Percentiles rank a stretch among this genome's conserved stretches.
Conservation (phyloP, 2,113 vertebrate species). For the Ascaphus truei region DNA sequence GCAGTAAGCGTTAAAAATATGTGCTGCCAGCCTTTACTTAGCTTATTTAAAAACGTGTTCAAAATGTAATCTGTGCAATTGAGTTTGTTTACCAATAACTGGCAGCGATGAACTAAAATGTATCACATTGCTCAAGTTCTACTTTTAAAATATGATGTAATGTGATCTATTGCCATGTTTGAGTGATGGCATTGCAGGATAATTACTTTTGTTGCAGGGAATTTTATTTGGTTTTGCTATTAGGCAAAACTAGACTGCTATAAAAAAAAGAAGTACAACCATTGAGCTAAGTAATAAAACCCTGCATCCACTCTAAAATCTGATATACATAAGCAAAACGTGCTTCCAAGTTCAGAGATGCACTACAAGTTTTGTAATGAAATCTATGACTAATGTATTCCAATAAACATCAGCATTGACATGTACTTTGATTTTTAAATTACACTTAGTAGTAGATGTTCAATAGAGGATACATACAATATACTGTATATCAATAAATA, state of each 20-base stretch:
- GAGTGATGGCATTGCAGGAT: constrained; percentile 17
- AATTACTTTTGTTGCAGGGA: constrained; percentile 36
- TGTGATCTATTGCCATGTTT: constrained; percentile 36
- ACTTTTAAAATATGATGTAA: constrained; percentile 42
- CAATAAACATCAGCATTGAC: neutral
- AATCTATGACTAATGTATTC: neutral
- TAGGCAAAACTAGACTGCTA: neutral
- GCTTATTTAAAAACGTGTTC: constrained; percentile 44
- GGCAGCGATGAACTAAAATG: constrained; percentile 38
- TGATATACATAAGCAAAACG: neutral
- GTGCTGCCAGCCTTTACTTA: constrained; percentile 31
- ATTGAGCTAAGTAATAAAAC: constrained; percentile 14
- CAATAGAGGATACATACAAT: no score
- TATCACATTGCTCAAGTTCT: constrained; percentile 43
- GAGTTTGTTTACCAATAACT: constrained; percentile 38
- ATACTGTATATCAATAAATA: no score
- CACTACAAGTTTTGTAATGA: constrained; percentile 3
- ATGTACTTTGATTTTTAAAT: neutral
- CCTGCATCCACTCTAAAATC: neutral
- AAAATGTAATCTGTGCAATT: constrained; percentile 38
- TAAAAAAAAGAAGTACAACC: neutral
- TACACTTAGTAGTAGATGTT: no score
- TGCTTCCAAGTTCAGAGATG: neutral
- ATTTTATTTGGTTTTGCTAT: constrained; percentile 8
- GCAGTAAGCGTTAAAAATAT: constrained; percentile 25